phyloP scores from a whole-genome alignment of 2,797 vertebrate species.

The Micropoecilia bifurca region DNA sequence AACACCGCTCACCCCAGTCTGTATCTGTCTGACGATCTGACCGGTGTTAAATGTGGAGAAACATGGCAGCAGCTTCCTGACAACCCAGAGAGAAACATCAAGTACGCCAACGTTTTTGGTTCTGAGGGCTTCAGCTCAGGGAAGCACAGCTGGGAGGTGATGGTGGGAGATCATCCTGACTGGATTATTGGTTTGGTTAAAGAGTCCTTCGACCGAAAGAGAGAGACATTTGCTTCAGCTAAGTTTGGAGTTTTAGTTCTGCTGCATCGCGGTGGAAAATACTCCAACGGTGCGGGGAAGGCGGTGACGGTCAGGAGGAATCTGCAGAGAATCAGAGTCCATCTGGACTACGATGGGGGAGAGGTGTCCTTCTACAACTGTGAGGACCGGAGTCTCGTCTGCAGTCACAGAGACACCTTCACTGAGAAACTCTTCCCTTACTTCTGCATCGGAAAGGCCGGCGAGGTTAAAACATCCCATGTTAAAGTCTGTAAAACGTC shows the following conservation, averaged over 20 bases:
- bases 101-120: rapidly evolving
- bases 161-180: conserved; percentile 30
- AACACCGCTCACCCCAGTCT: not conserved
- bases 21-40: conserved; percentile 26
- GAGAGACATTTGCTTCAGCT: rapidly evolving
- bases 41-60: not conserved
- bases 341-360: conserved; percentile 29
- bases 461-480: not conserved
- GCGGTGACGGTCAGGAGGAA: conserved; percentile 1
- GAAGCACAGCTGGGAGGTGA: conserved; percentile 59
- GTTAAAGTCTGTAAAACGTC: conserved; percentile 8
- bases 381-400: conserved; percentile 21
- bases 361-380: conserved; percentile 30
- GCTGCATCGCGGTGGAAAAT: rapidly evolving
- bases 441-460: not conserved
- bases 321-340: conserved; percentile 22
- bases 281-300: not conserved
- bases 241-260: conserved; percentile 17
- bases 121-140: conserved; percentile 43
- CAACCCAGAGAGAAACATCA: conserved; percentile 23
- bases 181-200: conserved; percentile 17
- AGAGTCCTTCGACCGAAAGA: conserved; percentile 23
- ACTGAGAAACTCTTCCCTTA: conserved; percentile 28
- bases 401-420: conserved; percentile 18
- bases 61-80: conserved; percentile 16